A percentile compares a stretch with the other conserved stretches of the same genome.
Evolutionary conservation across 2,113 vertebrate genomes (phyloP).

Genomic region (Corythoichthys haematopterus): DNA sequence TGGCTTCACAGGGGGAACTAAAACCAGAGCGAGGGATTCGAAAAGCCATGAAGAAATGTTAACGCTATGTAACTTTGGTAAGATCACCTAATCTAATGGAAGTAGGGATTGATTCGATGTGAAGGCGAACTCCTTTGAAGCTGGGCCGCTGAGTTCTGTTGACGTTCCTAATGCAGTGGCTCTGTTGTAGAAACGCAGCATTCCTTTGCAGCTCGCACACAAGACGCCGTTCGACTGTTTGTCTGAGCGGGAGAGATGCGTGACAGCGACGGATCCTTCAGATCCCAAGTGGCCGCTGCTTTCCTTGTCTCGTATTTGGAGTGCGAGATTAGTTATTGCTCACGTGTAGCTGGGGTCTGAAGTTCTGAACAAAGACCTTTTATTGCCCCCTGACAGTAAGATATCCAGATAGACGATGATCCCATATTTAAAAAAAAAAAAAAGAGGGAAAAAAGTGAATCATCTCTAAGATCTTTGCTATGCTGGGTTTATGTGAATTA

Average conservation of each 20-base stretch:
- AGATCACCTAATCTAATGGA: constrained; percentile 64
- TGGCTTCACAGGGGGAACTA: constrained; percentile 71
- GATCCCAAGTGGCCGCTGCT: constrained; percentile 35
- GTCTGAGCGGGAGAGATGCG: constrained; percentile 34
- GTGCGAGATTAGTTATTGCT: constrained; percentile 29
- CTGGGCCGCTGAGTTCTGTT: constrained; percentile 43
- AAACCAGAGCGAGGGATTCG: constrained; percentile 65
- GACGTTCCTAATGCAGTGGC: constrained; percentile 60
- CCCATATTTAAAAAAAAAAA: not conserved
- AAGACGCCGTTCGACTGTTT: constrained; percentile 20
- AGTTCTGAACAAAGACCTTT: constrained; percentile 17
- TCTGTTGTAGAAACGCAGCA: constrained; percentile 47
- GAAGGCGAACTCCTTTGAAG: constrained; percentile 65
- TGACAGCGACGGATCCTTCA: constrained; percentile 47
- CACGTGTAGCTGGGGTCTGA: constrained; percentile 12
- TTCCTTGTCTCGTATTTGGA: constrained; percentile 37
- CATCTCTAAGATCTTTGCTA: constrained; percentile 6
- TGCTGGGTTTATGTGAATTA: constrained; percentile 1
- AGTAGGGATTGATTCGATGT: constrained; percentile 66
- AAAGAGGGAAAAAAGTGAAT: not conserved
- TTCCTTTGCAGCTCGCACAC: constrained; percentile 50
- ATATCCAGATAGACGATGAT: constrained; percentile 8
- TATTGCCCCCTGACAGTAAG: not conserved
- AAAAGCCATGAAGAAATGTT: constrained; percentile 61
- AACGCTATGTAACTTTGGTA: constrained; percentile 61